Base-by-base conservation (phyloP, 2,113 vertebrate genomes). In the Rhynchomys soricoides region DNA sequence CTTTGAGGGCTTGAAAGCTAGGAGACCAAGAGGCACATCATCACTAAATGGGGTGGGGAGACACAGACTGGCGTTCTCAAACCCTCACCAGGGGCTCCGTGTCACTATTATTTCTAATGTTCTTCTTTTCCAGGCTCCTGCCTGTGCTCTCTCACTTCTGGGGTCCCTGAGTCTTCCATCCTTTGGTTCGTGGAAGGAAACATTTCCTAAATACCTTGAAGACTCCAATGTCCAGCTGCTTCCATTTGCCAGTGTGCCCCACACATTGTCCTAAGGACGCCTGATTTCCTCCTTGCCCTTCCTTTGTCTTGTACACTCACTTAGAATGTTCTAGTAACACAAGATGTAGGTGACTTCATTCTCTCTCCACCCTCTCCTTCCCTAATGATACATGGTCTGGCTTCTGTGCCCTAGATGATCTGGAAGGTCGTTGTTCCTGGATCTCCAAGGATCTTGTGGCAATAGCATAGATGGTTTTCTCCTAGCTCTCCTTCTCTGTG, bases 401-500 rank as follows among this genome's bases (percentile, higher is more conserved):
- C n/a, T 94, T 90, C 70, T 52, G 75, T 29, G 64, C 64, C 89
- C 90, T 50, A 37, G 31, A 55, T 13, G 79, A 29, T 70, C 59
- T 50, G 50, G 37, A 86, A 96, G 52, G 66, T 34, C 52, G 57
- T 85, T 87, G 71, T 68, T 95, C 62, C n/a, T 43, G 77, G 10
- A 77, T 92, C 79, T 86, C 66, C 19, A 87, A 66, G 45, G 83
- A 83, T 68, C 66, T 73, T 90, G 57, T n/a, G 9, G 15, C 29
- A 66, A 73, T 26, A 78, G 15, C 37, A 43, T 52, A 68, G 59
- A 24, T 37, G 7, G 91, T 96, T 68, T 68, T 64, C 71, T 43
- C 48, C 81, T 85, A 95, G 52, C 34, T 52, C 19, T 93, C 45
- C n/a, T n/a, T n/a, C n/a, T n/a, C n/a, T n/a, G n/a, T n/a, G n/a